Evolutionary conservation across 2,797 vertebrate genomes (phyloP), one percentile per base, ranked within the genome.

Genomic region (Threskiornis aethiopicus): DNA sequence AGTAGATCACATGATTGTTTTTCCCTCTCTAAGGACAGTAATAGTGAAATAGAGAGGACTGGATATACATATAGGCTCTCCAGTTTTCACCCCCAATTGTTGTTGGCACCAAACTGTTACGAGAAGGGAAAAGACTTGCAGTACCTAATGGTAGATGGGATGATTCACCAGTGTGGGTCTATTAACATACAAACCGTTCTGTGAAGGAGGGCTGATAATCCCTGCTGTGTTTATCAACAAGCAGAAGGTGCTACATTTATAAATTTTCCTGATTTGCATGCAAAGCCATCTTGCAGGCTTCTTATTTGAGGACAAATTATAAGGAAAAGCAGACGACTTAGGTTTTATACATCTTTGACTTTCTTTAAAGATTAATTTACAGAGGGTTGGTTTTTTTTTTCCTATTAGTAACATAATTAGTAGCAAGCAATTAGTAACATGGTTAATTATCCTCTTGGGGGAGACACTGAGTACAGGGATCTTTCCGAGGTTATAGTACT

Each of bases 361-460:
- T n/a, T 66, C 69, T 62, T 84, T 41, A 54, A 79, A 77, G 42
- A 58, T 69, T 41, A 16, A 58, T 79, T 75, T 75, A 28, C 11
- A 3, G 21, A 24, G 55, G 5, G 4, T 13, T 46, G 0, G 13
- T 11, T 0, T 3, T 20, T 49, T 54, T 19, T 52, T 35, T 3
- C 35, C 47, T 81, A 0, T 67, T 86, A 47, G 13, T 72, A 55
- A 37, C 13, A 4, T 33, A 78, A 44, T 24, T 55, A 31, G 37
- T 67, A 73, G 22, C 31, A 80, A 73, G 6, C n/a, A 41, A 22
- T 94, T 87, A 42, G 28, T 77, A 16, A 16, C 25, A 11, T 41
- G 29, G 33, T 54, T 86, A 62, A 51, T 78, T 10, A 64, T 66
- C 35, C 52, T 77, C 39, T 29, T 91, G 64, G 44, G 59, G 51